Percentiles rank a stretch among this genome's conserved stretches.
These are phyloP conservation scores for Calameuta pallipes DNA, from an alignment of 2,888 invertebrate species.

Conservation along the genomic window DNA sequence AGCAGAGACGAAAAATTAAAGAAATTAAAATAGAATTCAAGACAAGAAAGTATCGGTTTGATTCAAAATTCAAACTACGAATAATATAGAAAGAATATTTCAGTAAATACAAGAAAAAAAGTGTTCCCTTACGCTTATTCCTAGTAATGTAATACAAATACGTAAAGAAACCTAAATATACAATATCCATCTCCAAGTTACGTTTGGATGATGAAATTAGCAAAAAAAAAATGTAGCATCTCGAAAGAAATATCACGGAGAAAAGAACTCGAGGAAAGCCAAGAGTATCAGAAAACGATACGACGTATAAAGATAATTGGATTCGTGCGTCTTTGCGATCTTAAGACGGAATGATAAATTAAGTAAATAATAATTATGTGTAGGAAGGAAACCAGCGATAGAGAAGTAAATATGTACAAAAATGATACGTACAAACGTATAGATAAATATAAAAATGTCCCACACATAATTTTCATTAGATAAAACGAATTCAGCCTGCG, in stretches of 20 bases:
- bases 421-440: neutral
- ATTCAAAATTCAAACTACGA: neutral
- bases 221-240: neutral
- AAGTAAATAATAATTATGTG: neutral
- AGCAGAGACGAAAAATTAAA: no score
- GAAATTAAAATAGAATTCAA: no score
- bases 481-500: neutral
- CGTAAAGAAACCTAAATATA: neutral
- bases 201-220: neutral
- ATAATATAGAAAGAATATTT: neutral
- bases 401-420: neutral
- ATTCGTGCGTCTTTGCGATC: neutral
- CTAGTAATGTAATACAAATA: neutral
- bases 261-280: neutral
- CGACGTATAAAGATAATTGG: neutral
- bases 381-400: neutral
- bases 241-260: neutral
- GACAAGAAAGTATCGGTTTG: neutral
- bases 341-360: neutral
- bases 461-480: neutral
- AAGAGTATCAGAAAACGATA: neutral
- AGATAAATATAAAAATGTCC: neutral
- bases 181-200: neutral
- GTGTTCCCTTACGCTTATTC: neutral
- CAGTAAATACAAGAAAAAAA: neutral